Conservation (phyloP, 2,888 invertebrate species). For the Lordiphosa fenestrarum region DNA sequence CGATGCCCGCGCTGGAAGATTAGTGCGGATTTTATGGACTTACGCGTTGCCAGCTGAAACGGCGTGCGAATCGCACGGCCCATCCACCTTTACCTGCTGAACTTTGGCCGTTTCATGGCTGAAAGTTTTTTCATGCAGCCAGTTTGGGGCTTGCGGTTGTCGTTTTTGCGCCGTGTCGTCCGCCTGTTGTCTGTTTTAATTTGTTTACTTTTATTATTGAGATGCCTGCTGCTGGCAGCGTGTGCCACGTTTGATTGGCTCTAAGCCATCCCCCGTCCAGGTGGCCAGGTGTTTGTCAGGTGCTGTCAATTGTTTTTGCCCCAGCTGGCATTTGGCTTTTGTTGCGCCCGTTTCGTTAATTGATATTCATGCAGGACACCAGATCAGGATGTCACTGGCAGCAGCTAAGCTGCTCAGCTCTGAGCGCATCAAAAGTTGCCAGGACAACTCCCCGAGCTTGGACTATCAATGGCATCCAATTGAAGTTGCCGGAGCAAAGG, state of each 20-base stretch:
- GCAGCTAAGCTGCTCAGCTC: not conserved
- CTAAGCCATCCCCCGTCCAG: slow-evolving; percentile 37
- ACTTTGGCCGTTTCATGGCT: slow-evolving; percentile 67
- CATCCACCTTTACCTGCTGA: slow-evolving; percentile 49
- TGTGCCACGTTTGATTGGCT: slow-evolving; percentile 58
- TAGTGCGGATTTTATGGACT: slow-evolving; percentile 74
- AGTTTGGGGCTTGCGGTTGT: slow-evolving; percentile 41
- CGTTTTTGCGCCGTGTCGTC: slow-evolving; percentile 43
- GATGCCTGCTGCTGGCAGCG: slow-evolving; percentile 41
- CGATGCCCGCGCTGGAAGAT: slow-evolving; percentile 61
- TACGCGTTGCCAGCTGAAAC: slow-evolving; percentile 58
- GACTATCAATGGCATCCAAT: slow-evolving; percentile 34
- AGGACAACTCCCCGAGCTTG: not conserved
- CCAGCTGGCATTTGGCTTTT: slow-evolving; percentile 53
- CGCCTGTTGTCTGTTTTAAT: slow-evolving; percentile 69
- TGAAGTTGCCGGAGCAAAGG: slow-evolving; percentile 23
- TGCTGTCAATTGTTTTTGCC: slow-evolving; percentile 44
- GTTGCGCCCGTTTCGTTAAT: slow-evolving; percentile 49
- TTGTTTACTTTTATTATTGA: slow-evolving; percentile 74
- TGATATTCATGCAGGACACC: slow-evolving; percentile 63
- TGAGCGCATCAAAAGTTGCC: slow-evolving; percentile 23
- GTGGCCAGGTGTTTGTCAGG: slow-evolving; percentile 35
- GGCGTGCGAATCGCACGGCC: slow-evolving; percentile 52
- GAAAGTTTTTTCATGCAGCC: slow-evolving; percentile 46
- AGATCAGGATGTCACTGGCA: slow-evolving; percentile 60